Evolutionary conservation across 2,888 invertebrate species (phyloP), one percentile per base, ranked within the genome.

Genomic region (Colostygia pectinataria): DNA sequence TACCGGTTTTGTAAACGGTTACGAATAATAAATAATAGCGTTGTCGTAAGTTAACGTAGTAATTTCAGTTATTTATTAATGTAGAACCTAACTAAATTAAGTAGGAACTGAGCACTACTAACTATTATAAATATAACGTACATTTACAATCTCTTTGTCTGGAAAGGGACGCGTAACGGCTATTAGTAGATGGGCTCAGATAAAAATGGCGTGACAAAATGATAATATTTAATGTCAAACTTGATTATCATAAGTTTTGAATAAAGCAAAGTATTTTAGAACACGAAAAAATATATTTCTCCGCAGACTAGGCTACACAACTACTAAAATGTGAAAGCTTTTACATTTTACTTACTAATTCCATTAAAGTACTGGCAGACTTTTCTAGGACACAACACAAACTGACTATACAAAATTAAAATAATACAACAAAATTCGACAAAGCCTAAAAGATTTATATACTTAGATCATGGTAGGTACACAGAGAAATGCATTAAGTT

Each of bases 381-480:
- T 15, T 25, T 24, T 48, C 24, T 20, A 38, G 12, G 37, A 36
- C 42, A 48, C 41, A 50, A 53, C 50, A 50, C 42, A 54, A 31
- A 56, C 18, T 33, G 45, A 41, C 25, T 44, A 39, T 36, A 33
- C 48, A 66, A 70, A 68, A 65, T 66, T 61, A 66, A 34, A 39
- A 39, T 34, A 44, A 39, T 32, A 53, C 42, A 50, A 33, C 15
- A 44, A 54, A 46, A 38, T 33, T 28, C 18, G 41, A 65, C 63
- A 70, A 61, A 63, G 62, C 68, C 66, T 69, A 71, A 47, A 53
- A 69, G 53, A 67, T 64, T 63, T 65, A 56, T 52, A 61, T 63
- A n/a, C n/a, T n/a, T n/a, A 67, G 58, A 65, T 67, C 39, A 51
- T 57, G 69, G 61, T 68, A n/a, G n/a, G n/a, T n/a, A 66, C 65